phyloP scores from a whole-genome alignment of 2,888 invertebrate species.

The Amphipoea lucens region DNA sequence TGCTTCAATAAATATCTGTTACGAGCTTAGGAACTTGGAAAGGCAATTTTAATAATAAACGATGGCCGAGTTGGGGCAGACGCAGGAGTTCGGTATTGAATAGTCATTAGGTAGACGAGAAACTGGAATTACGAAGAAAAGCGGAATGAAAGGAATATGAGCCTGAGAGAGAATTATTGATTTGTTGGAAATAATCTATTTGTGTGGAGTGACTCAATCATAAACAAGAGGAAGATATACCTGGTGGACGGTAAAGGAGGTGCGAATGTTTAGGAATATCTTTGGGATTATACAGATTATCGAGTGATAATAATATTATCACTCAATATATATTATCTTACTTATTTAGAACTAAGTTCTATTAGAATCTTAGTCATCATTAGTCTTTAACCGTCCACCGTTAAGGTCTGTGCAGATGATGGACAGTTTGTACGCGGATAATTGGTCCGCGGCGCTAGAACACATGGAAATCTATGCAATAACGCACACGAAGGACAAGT shows the following conservation, averaged over 20 bases:
- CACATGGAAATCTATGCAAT: too few species aligned
- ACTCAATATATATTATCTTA: too few species aligned
- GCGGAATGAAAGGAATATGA: conserved; percentile 38
- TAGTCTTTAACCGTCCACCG: not conserved
- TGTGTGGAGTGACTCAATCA: not conserved
- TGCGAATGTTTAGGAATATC: not conserved
- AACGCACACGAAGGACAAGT: too few species aligned
- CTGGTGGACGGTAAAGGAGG: not conserved
- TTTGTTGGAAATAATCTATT: conserved; percentile 14
- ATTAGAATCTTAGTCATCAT: not conserved
- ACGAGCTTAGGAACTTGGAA: conserved; percentile 44
- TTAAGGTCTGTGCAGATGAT: not conserved
- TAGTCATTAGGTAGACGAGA: conserved; percentile 51
- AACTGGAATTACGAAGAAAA: conserved; percentile 46
- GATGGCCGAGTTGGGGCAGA: conserved; percentile 46
- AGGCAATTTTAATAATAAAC: conserved; percentile 65
- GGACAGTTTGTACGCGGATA: too few species aligned
- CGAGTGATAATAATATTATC: too few species aligned
- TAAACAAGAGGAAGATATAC: not conserved
- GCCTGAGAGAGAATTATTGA: conserved; percentile 35
- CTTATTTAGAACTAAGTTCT: not conserved
- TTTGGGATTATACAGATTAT: not conserved
- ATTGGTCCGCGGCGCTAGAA: too few species aligned
- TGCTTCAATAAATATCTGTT: conserved; percentile 64
- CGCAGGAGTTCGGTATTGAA: conserved; percentile 57